These are phyloP conservation scores for Epirrhoe alternata DNA, from an alignment of 2,888 invertebrate genomes.

Conservation along the genomic window DNA sequence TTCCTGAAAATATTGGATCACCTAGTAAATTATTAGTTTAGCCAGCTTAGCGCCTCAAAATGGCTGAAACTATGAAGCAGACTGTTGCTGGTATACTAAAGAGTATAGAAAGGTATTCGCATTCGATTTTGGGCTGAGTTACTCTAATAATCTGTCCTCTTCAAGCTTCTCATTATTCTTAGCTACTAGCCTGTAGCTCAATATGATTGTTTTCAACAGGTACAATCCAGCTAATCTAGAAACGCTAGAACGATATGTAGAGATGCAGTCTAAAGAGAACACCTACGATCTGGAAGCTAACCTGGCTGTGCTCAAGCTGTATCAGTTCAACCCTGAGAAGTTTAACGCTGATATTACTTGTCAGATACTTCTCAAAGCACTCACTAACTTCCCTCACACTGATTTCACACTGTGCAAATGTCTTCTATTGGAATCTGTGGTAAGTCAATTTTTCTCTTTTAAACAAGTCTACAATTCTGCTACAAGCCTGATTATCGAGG, in stretches of 20 bases:
- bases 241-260: constrained; percentile 96
- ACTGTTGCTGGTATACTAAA: constrained; percentile 94
- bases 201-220: constrained; percentile 78
- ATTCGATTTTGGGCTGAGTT: background rate
- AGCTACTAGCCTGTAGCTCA: background rate
- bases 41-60: constrained; percentile 29
- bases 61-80: constrained; percentile 94
- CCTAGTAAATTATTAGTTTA: constrained; percentile 2
- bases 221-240: constrained; percentile 98
- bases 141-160: background rate
- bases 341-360: constrained; percentile 94
- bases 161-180: background rate
- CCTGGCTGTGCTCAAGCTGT: constrained; percentile 97
- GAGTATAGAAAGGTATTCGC: constrained; percentile 94
- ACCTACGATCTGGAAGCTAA: constrained; percentile 99
- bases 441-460: constrained; percentile 45
- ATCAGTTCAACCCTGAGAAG: constrained; percentile 96
- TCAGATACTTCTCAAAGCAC: constrained; percentile 96
- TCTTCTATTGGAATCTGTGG: constrained; percentile 90
- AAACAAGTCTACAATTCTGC: too few relatives aligned
- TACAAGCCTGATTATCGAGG: too few relatives aligned
- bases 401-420: constrained; percentile 99
- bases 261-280: constrained; percentile 96
- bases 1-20: background rate
- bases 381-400: constrained; percentile 98